Percentiles rank a stretch among this genome's conserved stretches.
phyloP scores from a whole-genome alignment of 2,113 vertebrate species.

The Tragelaphus strepsiceros region DNA sequence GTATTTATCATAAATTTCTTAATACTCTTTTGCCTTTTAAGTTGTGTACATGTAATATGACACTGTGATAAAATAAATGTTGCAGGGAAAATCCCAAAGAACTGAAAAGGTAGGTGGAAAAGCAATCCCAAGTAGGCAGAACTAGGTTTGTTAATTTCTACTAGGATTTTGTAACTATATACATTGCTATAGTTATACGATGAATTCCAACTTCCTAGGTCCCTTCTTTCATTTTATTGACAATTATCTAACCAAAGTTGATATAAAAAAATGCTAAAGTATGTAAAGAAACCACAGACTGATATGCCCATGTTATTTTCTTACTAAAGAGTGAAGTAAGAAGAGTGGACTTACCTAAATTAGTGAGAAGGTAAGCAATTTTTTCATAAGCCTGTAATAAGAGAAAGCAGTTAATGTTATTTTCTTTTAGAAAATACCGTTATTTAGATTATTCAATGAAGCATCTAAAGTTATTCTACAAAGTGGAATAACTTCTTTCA shows the following conservation, averaged over 20 bases:
- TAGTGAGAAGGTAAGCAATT: conserved; percentile 95
- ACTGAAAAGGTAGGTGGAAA: not conserved
- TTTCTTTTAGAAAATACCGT: not conserved
- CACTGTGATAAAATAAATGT: not conserved
- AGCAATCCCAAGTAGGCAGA: not conserved
- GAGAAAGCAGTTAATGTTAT: not conserved
- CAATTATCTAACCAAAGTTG: not conserved
- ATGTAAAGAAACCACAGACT: not conserved
- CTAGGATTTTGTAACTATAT: not conserved
- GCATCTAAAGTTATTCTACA: not conserved
- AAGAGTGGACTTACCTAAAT: conserved; percentile 87
- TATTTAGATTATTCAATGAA: not conserved
- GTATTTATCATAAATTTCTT: not conserved
- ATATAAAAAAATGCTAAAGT: not conserved
- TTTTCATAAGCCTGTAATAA: conserved; percentile 94
- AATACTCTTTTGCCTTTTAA: not conserved
- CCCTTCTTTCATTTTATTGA: not conserved
- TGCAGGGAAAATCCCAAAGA: not conserved
- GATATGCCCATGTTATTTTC: not conserved
- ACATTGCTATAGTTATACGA: not conserved
- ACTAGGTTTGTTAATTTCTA: not conserved
- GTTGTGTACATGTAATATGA: not conserved
- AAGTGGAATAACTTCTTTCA: not conserved
- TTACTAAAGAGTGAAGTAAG: not conserved
- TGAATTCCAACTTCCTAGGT: not conserved